A percentile compares a stretch with the other conserved stretches of the same genome.
Conservation (phyloP, 2,113 vertebrate genomes). For the Alosa alosa region DNA sequence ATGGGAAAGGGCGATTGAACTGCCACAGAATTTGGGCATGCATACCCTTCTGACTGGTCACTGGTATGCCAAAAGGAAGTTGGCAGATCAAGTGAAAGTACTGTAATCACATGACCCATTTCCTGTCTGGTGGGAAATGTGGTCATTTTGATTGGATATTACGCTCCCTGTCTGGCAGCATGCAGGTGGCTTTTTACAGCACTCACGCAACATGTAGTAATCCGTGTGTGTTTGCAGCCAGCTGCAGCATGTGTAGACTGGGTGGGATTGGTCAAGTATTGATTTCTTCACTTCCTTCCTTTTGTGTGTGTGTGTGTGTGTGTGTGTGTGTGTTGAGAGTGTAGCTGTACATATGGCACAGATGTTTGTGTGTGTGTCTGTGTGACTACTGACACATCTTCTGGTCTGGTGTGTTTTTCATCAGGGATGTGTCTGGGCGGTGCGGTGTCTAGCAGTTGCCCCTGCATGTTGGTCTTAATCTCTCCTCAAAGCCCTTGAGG, state of each 20-base stretch:
- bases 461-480: background rate
- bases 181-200: background rate
- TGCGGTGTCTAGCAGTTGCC: background rate
- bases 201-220: conserved; percentile 16
- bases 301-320: conserved; percentile 11
- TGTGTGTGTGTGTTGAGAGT: conserved; percentile 10
- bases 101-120: background rate
- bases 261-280: conserved; percentile 27
- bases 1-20: background rate
- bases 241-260: conserved; percentile 23
- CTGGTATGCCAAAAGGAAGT: background rate
- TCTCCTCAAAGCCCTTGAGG: background rate
- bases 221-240: background rate
- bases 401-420: background rate
- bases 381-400: background rate
- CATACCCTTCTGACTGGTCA: too few relatives aligned
- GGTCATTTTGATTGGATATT: background rate
- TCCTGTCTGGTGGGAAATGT: background rate
- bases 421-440: background rate
- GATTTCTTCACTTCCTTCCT: conserved; percentile 23
- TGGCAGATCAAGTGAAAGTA: background rate
- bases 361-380: background rate
- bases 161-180: background rate
- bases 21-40: background rate
- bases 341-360: background rate